These are phyloP conservation scores for Nerophis ophidion DNA, from an alignment of 2,113 vertebrate species.

Conservation along the genomic window DNA sequence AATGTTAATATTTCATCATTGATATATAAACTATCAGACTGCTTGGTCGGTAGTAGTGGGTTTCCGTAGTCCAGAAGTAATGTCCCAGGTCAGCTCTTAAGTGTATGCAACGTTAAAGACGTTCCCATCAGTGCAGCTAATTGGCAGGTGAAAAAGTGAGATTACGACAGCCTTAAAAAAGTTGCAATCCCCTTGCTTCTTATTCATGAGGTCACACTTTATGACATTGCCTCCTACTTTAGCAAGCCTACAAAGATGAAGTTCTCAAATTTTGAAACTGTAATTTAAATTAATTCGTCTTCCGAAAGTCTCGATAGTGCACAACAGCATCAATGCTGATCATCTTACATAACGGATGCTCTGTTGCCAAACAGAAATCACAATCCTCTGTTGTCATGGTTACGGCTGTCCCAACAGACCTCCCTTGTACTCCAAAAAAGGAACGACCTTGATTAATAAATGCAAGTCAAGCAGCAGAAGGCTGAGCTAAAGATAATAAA, in stretches of 20 bases:
- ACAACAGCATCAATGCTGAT: constrained; percentile 34
- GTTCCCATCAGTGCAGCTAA: background rate
- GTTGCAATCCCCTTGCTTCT: background rate
- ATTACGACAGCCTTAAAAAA: background rate
- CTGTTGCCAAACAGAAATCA: constrained; percentile 45
- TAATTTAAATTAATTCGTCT: too few species aligned
- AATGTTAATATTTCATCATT: too few species aligned
- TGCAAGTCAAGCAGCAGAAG: constrained; percentile 19
- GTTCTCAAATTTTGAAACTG: too few species aligned
- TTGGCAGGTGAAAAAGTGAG: background rate
- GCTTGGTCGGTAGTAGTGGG: too few species aligned
- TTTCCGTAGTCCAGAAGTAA: too few species aligned
- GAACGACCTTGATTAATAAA: constrained; percentile 51
- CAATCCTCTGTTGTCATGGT: constrained; percentile 66
- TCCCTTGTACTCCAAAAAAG: constrained; percentile 39
- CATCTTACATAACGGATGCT: constrained; percentile 50
- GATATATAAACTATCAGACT: too few species aligned
- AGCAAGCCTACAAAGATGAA: too few species aligned
- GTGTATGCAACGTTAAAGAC: background rate
- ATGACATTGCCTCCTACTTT: too few species aligned
- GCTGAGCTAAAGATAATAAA: constrained; percentile 4
- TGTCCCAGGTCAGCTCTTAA: too few species aligned
- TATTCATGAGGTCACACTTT: background rate
- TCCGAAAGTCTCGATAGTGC: background rate
- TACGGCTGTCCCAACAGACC: constrained; percentile 49